Base-by-base conservation (phyloP, 2,113 vertebrate species). In the Sterna hirundo region DNA sequence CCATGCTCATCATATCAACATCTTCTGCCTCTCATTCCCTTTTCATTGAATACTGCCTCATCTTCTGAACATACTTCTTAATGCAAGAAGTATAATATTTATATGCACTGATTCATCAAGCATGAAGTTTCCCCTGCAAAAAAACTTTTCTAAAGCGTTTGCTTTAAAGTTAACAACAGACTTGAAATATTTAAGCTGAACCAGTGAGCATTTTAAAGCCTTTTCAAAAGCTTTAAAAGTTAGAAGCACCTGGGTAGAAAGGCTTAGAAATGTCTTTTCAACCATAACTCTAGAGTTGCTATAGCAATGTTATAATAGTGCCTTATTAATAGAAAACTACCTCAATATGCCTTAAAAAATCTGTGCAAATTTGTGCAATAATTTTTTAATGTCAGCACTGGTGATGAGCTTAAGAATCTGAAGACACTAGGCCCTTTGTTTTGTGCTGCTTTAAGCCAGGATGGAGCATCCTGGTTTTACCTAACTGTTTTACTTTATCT, bases 221-320 rank as follows among this genome's bases (percentile, higher is more conserved):
- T 92, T 91, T 90, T 60, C 36, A 68, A 82, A 92, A 71, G 40
- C 64, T 90, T 83, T 83, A 29, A 47, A 96, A 95, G 49, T 94
- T 94, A 87, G 51, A 93, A 88, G 32, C 66, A 89, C 69, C 25
- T 76, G 47, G 4, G 30, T 86, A 94, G 74, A 91, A 92, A 75
- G 21, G 23, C 79, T 90, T 94, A 87, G 81, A 89, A 94, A 83
- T 83, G 15, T 78, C 62, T 91, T 78, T 83, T 72, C 40, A 91
- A 81, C 40, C 62, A 5, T 74, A 87, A 91, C 22, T 86, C 70
- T 83, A 51, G 38, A 27, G 96, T 97, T 97, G 92, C 95, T 88
- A 96, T 97, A 94, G 96, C 61, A 91, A 96, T 97, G 64, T 92
- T 94, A 70, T 90, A 94, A 85, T 94, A 89, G 76, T 62, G 57